phyloP scores from a whole-genome alignment of 2,113 vertebrate genomes.

The Notarius lentiginosus region DNA sequence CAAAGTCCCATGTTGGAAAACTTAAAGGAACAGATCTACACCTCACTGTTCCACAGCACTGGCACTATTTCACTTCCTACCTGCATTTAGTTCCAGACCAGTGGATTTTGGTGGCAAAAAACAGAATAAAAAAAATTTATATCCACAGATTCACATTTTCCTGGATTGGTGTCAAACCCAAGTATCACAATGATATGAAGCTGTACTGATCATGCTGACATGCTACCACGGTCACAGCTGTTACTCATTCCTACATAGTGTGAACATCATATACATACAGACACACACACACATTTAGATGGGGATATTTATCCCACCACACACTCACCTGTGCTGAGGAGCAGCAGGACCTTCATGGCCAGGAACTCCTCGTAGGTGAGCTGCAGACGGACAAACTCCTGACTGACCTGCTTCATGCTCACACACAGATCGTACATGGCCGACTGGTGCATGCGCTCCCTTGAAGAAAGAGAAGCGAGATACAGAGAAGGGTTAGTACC shows the following conservation, averaged over 20 bases:
- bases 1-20: neutral
- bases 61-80: neutral
- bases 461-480: constrained; percentile 57
- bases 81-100: neutral
- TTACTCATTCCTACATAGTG: neutral
- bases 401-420: constrained; percentile 97
- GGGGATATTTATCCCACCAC: neutral
- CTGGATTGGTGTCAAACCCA: neutral
- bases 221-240: neutral
- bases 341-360: constrained; percentile 95
- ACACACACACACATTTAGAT: neutral
- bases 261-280: neutral
- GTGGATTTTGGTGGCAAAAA: neutral
- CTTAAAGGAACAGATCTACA: neutral
- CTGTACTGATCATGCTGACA: neutral
- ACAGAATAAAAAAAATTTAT: too few species aligned
- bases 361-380: constrained; percentile 96
- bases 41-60: neutral
- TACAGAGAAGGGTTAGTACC: neutral
- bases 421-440: constrained; percentile 98
- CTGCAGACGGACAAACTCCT: constrained; percentile 96
- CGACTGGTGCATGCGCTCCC: constrained; percentile 96
- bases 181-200: neutral
- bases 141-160: neutral
- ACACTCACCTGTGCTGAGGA: constrained; percentile 91